phyloP scores from a whole-genome alignment of 2,888 invertebrate genomes.

The Lasioglossum leucozonium region DNA sequence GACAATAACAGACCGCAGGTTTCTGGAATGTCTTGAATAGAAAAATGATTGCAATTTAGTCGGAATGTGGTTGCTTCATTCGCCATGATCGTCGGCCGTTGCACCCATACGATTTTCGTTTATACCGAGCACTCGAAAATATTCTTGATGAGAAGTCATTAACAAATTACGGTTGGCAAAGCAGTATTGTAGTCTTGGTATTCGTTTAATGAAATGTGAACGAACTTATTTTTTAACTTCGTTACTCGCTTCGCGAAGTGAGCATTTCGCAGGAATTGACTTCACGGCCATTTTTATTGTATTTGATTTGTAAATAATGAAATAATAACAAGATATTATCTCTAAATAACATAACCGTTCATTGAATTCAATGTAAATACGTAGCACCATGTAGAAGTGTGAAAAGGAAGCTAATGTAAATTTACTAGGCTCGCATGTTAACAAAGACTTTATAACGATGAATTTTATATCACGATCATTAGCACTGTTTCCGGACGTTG shows the following conservation, averaged over 20 bases:
- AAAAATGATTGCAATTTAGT: not conserved
- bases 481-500: not conserved
- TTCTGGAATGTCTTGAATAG: not conserved
- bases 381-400: no score
- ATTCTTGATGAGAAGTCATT: not conserved
- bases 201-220: not conserved
- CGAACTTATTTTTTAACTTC: not conserved
- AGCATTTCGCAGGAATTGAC: not conserved
- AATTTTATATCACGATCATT: not conserved
- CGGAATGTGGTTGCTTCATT: not conserved
- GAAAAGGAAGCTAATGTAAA: not conserved
- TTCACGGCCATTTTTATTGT: not conserved
- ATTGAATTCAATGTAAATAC: no score
- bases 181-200: not conserved
- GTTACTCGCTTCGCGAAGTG: not conserved
- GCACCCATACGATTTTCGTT: not conserved
- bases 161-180: not conserved
- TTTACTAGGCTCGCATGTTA: not conserved
- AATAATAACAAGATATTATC: not conserved
- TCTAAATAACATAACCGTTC: not conserved
- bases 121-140: not conserved
- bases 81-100: not conserved
- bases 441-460: not conserved
- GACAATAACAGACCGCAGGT: not conserved
- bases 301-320: not conserved